phyloP scores from a whole-genome alignment of 2,797 vertebrate species.

The Salarias fasciatus region DNA sequence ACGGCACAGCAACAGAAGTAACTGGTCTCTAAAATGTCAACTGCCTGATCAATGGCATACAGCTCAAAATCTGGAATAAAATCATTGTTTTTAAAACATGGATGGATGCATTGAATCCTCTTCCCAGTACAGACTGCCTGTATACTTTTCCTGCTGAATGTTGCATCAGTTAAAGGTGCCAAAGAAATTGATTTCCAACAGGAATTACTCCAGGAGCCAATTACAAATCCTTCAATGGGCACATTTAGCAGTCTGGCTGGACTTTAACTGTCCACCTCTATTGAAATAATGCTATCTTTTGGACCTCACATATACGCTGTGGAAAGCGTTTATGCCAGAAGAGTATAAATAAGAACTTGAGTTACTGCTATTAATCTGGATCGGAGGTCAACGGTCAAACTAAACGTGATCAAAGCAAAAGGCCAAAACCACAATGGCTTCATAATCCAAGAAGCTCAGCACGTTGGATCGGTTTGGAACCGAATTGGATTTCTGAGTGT shows the following conservation, averaged over 20 bases:
- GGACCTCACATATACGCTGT: constrained; percentile 22
- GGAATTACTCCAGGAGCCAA: constrained; percentile 25
- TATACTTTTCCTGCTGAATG: neutral
- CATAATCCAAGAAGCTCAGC: constrained; percentile 49
- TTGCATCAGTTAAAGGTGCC: constrained; percentile 6
- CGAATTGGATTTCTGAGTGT: constrained; percentile 25
- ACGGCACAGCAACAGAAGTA: neutral
- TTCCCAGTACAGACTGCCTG: neutral
- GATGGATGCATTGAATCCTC: neutral
- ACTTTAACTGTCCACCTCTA: neutral
- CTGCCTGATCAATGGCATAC: neutral
- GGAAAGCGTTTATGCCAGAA: constrained; percentile 46
- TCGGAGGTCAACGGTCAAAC: constrained; percentile 39
- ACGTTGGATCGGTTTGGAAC: constrained; percentile 39
- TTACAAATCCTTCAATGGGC: constrained; percentile 22
- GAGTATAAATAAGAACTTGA: constrained; percentile 35
- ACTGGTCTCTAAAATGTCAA: neutral
- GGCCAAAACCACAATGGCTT: constrained; percentile 49
- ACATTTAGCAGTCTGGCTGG: constrained; percentile 1
- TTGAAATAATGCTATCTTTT: constrained; percentile 37
- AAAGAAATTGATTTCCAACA: constrained; percentile 23
- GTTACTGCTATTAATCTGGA: constrained; percentile 47
- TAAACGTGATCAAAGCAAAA: constrained; percentile 32
- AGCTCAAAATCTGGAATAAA: neutral
- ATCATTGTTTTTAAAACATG: neutral